Evolutionary conservation across 2,797 vertebrate species (phyloP).

Genomic region (Thaleichthys pacificus): DNA sequence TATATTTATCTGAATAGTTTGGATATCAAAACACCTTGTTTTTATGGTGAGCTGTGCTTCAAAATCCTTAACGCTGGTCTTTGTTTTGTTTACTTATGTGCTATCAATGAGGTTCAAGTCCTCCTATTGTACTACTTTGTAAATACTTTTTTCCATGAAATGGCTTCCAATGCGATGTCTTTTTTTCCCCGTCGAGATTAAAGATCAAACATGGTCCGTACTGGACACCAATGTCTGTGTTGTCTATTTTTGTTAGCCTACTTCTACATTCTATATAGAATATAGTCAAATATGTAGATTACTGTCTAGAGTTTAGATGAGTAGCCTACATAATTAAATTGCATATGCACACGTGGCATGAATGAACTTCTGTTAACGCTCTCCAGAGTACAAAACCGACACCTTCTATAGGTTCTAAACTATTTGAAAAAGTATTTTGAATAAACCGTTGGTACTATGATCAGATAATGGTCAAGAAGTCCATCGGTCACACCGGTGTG

Average conservation of each 20-base stretch:
- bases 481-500: no score
- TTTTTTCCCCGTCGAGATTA: constrained; percentile 61
- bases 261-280: background rate
- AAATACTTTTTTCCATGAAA: constrained; percentile 75
- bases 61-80: constrained; percentile 58
- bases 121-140: constrained; percentile 56
- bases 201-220: constrained; percentile 55
- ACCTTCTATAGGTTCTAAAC: no score
- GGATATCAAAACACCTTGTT: constrained; percentile 66
- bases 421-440: no score
- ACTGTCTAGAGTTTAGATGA: no score
- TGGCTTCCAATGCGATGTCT: constrained; percentile 67
- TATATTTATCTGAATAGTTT: constrained; percentile 77
- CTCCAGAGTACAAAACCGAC: no score
- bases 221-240: constrained; percentile 6
- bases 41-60: constrained; percentile 70
- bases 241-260: background rate
- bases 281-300: no score
- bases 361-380: no score
- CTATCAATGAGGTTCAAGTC: constrained; percentile 52
- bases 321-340: no score
- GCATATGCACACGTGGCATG: no score
- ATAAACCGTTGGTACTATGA: no score
- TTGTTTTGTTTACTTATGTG: constrained; percentile 72
- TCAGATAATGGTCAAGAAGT: no score